Percentiles rank a stretch among this genome's conserved stretches.
phyloP scores from a whole-genome alignment of 2,113 vertebrate genomes.

The Dicerorhinus sumatrensis region DNA sequence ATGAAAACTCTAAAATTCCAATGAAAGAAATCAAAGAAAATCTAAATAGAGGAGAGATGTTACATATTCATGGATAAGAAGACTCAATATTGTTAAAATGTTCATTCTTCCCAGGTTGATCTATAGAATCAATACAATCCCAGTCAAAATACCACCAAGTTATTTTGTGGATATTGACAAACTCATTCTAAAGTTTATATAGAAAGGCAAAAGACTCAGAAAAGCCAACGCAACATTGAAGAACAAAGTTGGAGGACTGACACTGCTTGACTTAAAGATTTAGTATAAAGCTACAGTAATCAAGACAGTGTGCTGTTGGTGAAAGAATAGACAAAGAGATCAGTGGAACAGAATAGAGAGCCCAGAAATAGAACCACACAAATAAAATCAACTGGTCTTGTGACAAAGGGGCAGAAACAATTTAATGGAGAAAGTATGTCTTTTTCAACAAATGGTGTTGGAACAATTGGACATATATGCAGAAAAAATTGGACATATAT shows the following conservation, averaged over 20 bases:
- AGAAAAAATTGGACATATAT: background rate
- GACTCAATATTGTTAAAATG: background rate
- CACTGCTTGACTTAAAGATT: background rate
- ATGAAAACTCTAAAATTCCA: background rate
- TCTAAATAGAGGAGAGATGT: background rate
- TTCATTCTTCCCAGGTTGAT: background rate
- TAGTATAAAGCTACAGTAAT: background rate
- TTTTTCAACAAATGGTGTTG: background rate
- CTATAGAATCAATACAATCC: background rate
- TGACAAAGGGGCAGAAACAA: background rate
- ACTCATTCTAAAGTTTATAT: background rate
- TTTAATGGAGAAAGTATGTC: background rate
- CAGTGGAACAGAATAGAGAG: background rate
- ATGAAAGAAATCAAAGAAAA: background rate
- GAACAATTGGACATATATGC: background rate
- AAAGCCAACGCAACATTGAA: background rate
- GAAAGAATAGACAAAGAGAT: background rate
- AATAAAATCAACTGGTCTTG: background rate
- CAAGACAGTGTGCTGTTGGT: background rate
- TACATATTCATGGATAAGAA: background rate
- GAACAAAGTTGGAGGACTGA: background rate
- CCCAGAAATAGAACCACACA: background rate
- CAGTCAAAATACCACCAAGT: background rate
- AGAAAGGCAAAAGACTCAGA: background rate
- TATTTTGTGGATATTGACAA: background rate